These are phyloP conservation scores for Tupiocoris notatus DNA, from an alignment of 2,888 invertebrate genomes.

Conservation along the genomic window DNA sequence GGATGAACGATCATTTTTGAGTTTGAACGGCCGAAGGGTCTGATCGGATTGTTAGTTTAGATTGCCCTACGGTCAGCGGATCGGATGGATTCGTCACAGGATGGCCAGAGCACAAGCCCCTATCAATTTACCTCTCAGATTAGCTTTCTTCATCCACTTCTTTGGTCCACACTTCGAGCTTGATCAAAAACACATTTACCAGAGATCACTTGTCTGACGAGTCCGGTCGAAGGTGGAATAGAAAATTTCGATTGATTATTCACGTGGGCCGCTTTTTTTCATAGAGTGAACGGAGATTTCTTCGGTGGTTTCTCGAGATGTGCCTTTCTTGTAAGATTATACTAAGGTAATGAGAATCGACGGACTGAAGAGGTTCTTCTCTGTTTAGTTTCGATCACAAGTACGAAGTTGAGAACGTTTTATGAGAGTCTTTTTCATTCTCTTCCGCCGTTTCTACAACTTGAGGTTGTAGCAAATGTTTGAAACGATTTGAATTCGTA, in stretches of 20 bases:
- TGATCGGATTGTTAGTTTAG: slow-evolving; percentile 43
- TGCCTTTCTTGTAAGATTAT: neutral
- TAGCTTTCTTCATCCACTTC: slow-evolving; percentile 6
- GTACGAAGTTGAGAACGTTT: neutral
- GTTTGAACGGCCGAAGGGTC: slow-evolving; percentile 30
- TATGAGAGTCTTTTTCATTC: too few relatives aligned
- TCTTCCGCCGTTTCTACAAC: too few relatives aligned
- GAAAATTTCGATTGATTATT: slow-evolving; percentile 35
- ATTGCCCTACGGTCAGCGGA: slow-evolving; percentile 29
- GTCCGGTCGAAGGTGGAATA: neutral
- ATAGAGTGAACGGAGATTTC: neutral
- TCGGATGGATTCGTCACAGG: slow-evolving; percentile 41
- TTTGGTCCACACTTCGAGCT: slow-evolving; percentile 16
- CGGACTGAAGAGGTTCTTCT: neutral
- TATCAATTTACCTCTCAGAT: slow-evolving; percentile 35
- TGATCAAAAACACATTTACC: slow-evolving; percentile 37
- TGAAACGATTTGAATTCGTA: too few relatives aligned
- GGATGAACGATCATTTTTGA: slow-evolving; percentile 14
- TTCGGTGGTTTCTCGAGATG: neutral
- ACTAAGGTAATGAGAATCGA: neutral
- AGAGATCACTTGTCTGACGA: slow-evolving; percentile 2
- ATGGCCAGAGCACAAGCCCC: slow-evolving; percentile 31
- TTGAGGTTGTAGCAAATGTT: too few relatives aligned
- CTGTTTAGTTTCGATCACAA: neutral
- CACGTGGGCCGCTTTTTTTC: slow-evolving; percentile 29